A percentile compares a stretch with the other conserved stretches of the same genome.
These are phyloP conservation scores for Drosophila kanapiae DNA, from an alignment of 1,140 invertebrate genomes.

Conservation along the genomic window DNA sequence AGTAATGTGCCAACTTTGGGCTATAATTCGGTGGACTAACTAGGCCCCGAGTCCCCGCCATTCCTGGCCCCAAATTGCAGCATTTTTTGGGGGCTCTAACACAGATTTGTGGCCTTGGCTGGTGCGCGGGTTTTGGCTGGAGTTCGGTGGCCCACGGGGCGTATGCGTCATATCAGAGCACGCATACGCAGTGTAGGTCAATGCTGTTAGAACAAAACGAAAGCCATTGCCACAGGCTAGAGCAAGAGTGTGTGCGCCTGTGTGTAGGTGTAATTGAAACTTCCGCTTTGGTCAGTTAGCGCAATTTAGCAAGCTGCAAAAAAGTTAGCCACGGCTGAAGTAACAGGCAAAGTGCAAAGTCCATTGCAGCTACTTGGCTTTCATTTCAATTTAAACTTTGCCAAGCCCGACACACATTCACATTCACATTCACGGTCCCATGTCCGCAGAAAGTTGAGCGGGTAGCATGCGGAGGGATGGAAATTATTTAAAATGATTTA, in stretches of 20 bases:
- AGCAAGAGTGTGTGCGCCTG: slow-evolving; percentile 25
- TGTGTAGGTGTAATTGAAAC: slow-evolving; percentile 78
- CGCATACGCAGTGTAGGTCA: slow-evolving; percentile 79
- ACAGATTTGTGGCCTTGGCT: slow-evolving; percentile 79
- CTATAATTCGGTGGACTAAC: slow-evolving; percentile 69
- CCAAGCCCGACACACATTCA: slow-evolving; percentile 46
- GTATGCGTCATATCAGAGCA: slow-evolving; percentile 73
- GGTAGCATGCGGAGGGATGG: slow-evolving; percentile 41
- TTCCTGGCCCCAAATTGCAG: slow-evolving; percentile 6
- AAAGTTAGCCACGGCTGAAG: slow-evolving; percentile 81
- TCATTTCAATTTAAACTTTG: slow-evolving; percentile 82
- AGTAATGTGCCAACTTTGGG: slow-evolving; percentile 77
- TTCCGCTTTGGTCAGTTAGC: slow-evolving; percentile 83
- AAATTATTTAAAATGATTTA: slow-evolving; percentile 83
- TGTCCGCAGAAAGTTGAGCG: not conserved
- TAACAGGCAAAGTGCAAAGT: slow-evolving; percentile 81
- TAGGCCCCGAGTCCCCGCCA: not conserved
- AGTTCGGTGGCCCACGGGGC: slow-evolving; percentile 56
- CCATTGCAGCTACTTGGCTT: slow-evolving; percentile 81
- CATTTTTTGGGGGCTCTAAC: slow-evolving; percentile 56
- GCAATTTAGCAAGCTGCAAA: slow-evolving; percentile 83
- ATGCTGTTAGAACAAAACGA: slow-evolving; percentile 59
- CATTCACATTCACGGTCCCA: slow-evolving; percentile 3
- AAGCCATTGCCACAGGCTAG: slow-evolving; percentile 22
- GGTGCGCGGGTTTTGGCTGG: slow-evolving; percentile 7